Conservation (phyloP, 1,140 invertebrate genomes). For the Hormaphis cornu region DNA sequence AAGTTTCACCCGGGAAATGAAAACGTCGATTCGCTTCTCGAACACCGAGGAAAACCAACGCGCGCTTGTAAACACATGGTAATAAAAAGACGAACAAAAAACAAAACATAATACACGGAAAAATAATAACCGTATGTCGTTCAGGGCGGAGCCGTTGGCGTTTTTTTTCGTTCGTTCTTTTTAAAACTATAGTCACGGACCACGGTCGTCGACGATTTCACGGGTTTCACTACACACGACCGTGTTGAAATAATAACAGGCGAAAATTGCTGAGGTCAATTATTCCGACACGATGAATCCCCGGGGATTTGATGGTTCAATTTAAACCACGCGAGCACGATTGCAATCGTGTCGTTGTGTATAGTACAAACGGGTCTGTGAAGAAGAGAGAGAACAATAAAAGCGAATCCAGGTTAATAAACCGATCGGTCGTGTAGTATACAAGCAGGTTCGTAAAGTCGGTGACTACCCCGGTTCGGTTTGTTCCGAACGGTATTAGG, state of each 20-base stretch:
- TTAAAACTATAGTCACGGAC: background rate
- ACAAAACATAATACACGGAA: background rate
- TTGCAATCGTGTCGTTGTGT: no score
- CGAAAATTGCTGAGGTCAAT: conserved; percentile 1
- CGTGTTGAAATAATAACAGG: background rate
- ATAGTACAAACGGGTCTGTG: background rate
- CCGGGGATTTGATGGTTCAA: conserved; percentile 2
- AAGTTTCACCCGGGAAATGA: background rate
- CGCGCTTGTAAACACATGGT: no score
- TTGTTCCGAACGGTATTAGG: no score
- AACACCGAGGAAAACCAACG: background rate
- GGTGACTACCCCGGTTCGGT: no score
- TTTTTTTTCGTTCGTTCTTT: background rate
- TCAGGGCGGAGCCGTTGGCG: background rate
- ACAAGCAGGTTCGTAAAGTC: no score
- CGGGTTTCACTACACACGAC: background rate
- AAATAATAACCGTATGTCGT: background rate
- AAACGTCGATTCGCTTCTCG: background rate
- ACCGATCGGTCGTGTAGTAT: no score
- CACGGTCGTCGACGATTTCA: conserved; percentile 11
- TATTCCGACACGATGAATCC: background rate
- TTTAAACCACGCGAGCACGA: conserved; percentile 1
- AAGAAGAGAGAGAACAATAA: no score
- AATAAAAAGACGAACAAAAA: background rate
- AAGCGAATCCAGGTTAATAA: no score